Conservation (phyloP, 2,888 invertebrate species). For the Tetragnatha montana region DNA sequence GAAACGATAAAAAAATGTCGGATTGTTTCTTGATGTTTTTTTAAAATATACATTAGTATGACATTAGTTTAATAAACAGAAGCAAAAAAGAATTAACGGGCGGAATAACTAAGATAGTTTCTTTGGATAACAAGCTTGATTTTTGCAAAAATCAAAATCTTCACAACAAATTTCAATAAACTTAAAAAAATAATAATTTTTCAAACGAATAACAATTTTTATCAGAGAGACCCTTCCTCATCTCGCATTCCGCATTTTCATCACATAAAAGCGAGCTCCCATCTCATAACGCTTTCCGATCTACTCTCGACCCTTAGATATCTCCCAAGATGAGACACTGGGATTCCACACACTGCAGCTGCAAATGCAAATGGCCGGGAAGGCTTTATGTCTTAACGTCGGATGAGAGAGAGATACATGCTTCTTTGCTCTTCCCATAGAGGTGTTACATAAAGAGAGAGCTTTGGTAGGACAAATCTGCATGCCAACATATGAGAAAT, state of each 20-base stretch:
- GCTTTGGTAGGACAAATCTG: too few relatives aligned
- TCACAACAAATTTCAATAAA: neutral
- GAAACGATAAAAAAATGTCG: too few relatives aligned
- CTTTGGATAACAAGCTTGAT: neutral
- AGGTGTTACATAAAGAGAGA: too few relatives aligned
- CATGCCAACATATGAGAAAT: too few relatives aligned
- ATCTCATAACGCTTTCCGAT: neutral
- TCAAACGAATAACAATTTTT: neutral
- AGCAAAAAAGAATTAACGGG: too few relatives aligned
- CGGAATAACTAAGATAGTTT: too few relatives aligned
- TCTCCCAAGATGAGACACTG: neutral
- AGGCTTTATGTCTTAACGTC: slow-evolving; percentile 29
- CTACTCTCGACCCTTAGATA: neutral
- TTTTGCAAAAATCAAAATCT: neutral
- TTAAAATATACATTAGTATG: too few relatives aligned
- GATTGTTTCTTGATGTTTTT: too few relatives aligned
- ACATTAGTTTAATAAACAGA: too few relatives aligned
- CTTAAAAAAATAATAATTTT: neutral
- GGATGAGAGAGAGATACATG: neutral
- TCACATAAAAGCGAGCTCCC: neutral
- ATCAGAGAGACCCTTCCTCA: neutral
- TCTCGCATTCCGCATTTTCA: neutral
- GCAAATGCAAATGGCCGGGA: slow-evolving; percentile 25
- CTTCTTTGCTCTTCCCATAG: neutral
- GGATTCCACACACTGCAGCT: slow-evolving; percentile 1